Base-by-base conservation (phyloP, 2,888 invertebrate genomes). In the Andricus quercusramuli region DNA sequence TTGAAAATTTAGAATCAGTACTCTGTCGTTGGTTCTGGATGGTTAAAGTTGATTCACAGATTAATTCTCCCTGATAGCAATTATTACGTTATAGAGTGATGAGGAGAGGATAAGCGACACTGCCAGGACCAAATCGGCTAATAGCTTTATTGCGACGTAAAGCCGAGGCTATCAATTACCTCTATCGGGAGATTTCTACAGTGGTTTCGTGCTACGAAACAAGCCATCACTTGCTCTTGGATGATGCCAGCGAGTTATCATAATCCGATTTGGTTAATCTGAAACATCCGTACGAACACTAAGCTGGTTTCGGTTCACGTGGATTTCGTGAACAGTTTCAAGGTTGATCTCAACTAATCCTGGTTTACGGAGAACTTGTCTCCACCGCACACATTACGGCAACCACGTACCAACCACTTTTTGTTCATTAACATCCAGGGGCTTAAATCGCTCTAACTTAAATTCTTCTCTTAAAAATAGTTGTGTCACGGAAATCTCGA, bases 191-290 rank as follows among this genome's bases (percentile, higher is more conserved):
- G 77, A 51, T 79, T 79, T 83, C 82, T 83, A 81, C 68, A 77
- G 32, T 80, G 78, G 79, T 70, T 79, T 51, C 51, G 62, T 20
- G 56, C 20, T 83, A 70, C 78, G 76, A 62, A 80, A 80, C 77
- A 81, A 74, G 79, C 68, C 65, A 78, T 79, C 79, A 78, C 66
- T 81, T 78, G 80, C 79, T 81, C 80, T 80, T 83, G 79, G 82
- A 68, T 83, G 80, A 80, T 83, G 66, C 80, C 78, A 47, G 67
- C 78, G 85, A 86, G 89, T 89, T 90, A 90, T 89, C 86, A 88
- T 90, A 90, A 90, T 90, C 89, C 88, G 90, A 88, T 90, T 88
- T 85, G 83, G 85, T 84, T 90, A 87, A 86, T 88, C 88, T 86
- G 84, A 85, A 86, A 86, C 87, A 88, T 86, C 88, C 74, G 74